phyloP scores from a whole-genome alignment of 2,888 invertebrate genomes.

The Sesia apiformis region DNA sequence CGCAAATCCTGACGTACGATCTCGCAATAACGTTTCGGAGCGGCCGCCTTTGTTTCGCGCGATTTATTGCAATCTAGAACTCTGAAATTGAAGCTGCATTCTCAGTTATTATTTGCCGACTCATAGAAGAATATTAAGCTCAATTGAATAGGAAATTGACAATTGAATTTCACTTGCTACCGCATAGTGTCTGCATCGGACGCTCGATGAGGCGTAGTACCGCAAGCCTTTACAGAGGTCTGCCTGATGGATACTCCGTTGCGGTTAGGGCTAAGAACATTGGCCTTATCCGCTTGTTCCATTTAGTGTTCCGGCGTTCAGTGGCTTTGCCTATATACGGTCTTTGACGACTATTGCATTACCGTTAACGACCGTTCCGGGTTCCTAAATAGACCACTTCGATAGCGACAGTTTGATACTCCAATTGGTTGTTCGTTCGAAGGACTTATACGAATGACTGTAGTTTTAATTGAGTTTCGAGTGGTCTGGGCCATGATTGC shows the following conservation, averaged over 20 bases:
- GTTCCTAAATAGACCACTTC: background rate
- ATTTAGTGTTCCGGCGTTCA: conserved; percentile 21
- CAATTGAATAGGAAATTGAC: background rate
- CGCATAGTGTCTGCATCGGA: background rate
- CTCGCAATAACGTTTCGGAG: conserved; percentile 29
- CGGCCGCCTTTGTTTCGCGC: conserved; percentile 19
- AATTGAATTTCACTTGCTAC: background rate
- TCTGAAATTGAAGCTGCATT: background rate
- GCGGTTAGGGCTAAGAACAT: conserved; percentile 26
- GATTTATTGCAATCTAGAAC: conserved; percentile 3
- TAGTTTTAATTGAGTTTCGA: conserved; percentile 53
- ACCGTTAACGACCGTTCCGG: conserved; percentile 4
- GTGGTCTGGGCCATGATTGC: conserved; percentile 4
- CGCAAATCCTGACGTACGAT: conserved; percentile 11
- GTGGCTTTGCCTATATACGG: conserved; percentile 14
- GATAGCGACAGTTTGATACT: background rate
- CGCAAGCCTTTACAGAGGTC: conserved; percentile 25
- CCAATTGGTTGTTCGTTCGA: conserved; percentile 11
- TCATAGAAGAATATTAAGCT: too few species aligned
- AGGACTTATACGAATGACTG: conserved; percentile 30
- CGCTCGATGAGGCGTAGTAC: conserved; percentile 20
- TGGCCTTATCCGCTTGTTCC: conserved; percentile 22
- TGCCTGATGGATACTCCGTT: conserved; percentile 29
- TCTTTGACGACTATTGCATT: conserved; percentile 18
- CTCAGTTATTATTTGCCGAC: background rate